Conservation (phyloP, 2,888 invertebrate genomes). For the Hetaerina titia region DNA sequence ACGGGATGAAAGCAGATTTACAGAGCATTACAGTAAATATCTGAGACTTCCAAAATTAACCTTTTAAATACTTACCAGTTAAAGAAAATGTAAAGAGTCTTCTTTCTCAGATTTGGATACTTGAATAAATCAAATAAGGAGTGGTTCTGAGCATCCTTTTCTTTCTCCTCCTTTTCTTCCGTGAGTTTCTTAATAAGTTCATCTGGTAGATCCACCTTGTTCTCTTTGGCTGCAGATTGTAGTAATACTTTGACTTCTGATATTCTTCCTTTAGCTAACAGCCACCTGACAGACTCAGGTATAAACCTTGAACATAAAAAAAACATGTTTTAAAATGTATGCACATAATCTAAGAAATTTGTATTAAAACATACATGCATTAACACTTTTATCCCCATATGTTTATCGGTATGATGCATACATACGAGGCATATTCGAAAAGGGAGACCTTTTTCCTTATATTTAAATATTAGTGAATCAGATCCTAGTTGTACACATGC, state of each 20-base stretch:
- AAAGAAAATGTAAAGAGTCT: conserved; percentile 85
- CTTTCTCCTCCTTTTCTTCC: conserved; percentile 76
- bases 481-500: too few species aligned
- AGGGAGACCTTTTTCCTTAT: too few species aligned
- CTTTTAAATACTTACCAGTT: conserved; percentile 81
- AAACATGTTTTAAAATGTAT: not conserved
- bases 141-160: conserved; percentile 76
- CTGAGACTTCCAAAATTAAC: not conserved
- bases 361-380: not conserved
- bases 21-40: too few species aligned
- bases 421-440: too few species aligned
- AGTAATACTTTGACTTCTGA: conserved; percentile 83
- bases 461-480: too few species aligned
- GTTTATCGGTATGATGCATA: not conserved
- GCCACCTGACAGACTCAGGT: conserved; percentile 87
- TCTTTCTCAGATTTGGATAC: conserved; percentile 83
- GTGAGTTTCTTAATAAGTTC: conserved; percentile 80
- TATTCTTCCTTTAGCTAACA: conserved; percentile 82
- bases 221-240: conserved; percentile 83
- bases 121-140: conserved; percentile 80
- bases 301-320: conserved; percentile 79
- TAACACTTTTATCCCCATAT: not conserved
- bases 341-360: not conserved
- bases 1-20: too few species aligned
- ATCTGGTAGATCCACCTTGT: conserved; percentile 81